Base-by-base conservation (phyloP, 2,113 vertebrate genomes). In the Grus americana region DNA sequence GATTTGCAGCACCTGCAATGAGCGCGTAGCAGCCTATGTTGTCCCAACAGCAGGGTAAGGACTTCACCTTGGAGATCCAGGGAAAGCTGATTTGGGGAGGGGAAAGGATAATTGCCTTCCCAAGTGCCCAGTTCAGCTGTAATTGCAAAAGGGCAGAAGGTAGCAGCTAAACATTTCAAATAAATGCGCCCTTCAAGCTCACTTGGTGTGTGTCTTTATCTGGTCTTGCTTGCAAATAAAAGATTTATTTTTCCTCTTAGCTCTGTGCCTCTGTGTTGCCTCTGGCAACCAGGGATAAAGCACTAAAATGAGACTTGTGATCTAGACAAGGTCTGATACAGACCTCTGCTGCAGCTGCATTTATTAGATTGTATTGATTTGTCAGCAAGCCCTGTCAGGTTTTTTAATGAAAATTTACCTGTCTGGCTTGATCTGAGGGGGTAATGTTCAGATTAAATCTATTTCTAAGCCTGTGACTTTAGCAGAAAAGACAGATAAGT, bases 1-100 rank as follows among this genome's bases (percentile, higher is more conserved):
- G 42, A 34, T 34, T 58, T 29, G 50, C 47, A 55, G 16, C 17
- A 10, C 34, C 5, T 1, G 1, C 19, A 29, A 0, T 6, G 40
- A 80, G 22, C 3, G 0, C 6, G 0, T 0, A 49, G 44, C 32
- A 57, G 44, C n/a, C 10, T 0, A 0, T 47, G 30, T 20, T 66
- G 49, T 38, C 20, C 59, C 70, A 44, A 2, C 7, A 80, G 26
- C 52, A 44, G 30, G 17, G 61, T 13, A 40, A 67, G 40, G 71
- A 22, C 34, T 49, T 44, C 21, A 8, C 9, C 18, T 16, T 15
- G 76, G 55, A 36, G 15, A 52, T 3, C 11, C 32, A 21, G 72
- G 73, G 47, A 42, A 27, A 61, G 9, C 44, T 80, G 14, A 1
- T 17, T 4, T 52, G 30, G 50, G 49, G 10, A 58, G 44, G 23